Evolutionary conservation across 2,113 vertebrate genomes (phyloP).

Genomic region (Hydropotes inermis): DNA sequence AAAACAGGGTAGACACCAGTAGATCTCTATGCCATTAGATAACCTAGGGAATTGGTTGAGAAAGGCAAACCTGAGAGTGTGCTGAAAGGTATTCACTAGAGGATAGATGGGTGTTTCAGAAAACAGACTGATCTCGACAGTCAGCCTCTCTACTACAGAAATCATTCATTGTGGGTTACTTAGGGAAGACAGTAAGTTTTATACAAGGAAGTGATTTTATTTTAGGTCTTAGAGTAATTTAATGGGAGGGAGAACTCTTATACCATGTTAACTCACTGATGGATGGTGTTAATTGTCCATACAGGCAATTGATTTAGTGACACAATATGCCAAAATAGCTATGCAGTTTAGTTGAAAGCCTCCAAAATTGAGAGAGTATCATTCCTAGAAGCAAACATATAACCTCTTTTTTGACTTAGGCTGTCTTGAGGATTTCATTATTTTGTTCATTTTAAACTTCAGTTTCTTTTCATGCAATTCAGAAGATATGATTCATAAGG

Average conservation of each 20-base stretch:
- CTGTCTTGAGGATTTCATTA: background rate
- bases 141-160: slow-evolving; percentile 44
- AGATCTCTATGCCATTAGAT: slow-evolving; percentile 28
- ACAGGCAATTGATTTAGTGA: background rate
- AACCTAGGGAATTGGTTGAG: slow-evolving; percentile 56
- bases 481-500: background rate
- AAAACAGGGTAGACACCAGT: slow-evolving; percentile 21
- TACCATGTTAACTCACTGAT: background rate
- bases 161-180: slow-evolving; percentile 18
- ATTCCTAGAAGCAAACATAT: background rate
- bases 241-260: background rate
- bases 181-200: slow-evolving; percentile 33
- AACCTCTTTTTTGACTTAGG: background rate
- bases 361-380: background rate
- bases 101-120: slow-evolving; percentile 14
- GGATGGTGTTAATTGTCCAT: background rate
- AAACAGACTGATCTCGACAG: slow-evolving; percentile 45
- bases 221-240: slow-evolving; percentile 44
- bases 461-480: background rate
- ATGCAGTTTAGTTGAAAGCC: background rate
- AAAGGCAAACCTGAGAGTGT: slow-evolving; percentile 45
- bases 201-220: slow-evolving; percentile 36
- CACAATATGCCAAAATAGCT: background rate
- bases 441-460: slow-evolving; percentile 26
- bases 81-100: slow-evolving; percentile 57